Evolutionary conservation across 2,888 invertebrate species (phyloP), one percentile per base, ranked within the genome.

Genomic region (Chymomyza procnemis): DNA sequence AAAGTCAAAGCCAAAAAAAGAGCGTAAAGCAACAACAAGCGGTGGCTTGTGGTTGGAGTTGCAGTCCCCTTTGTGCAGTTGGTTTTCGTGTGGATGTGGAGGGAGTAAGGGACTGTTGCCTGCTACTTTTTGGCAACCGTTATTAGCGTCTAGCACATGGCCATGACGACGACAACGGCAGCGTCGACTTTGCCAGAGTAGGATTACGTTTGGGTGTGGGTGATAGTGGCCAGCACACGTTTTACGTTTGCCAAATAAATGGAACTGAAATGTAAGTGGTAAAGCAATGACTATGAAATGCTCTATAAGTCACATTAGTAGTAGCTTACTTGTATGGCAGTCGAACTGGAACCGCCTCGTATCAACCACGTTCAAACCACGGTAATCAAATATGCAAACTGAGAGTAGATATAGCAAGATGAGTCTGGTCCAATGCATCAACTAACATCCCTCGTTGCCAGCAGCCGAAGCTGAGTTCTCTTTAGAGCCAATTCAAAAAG

Each of bases 221-320:
- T 18, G 22, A 18, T 18, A 54, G 41, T 52, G 61, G 76, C 71
- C 76, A 85, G 60, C 54, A 60, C 58, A 26, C 34, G 62, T 57
- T 56, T 67, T 80, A 83, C 84, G 86, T 83, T 76, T 73, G 73
- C 78, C 84, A 84, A 86, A 81, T 86, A 86, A 86, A 81, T 73
- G 73, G 74, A 86, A 3, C 34, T 41, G 34, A 41, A 41, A 41
- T 41, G 12, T 9, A 41, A 41, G 0, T 12, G 12, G 3, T 12
- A 41, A 14, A 12, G 12, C 9, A 5, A 3, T 2, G 34, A 41
- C 1, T 41, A 3, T 41, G 34, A 41, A 1, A 41, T 41, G 1
- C 34, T 12, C 34, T 41, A n/a, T n/a, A n/a, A n/a, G n/a, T n/a
- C n/a, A n/a, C n/a, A n/a, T n/a, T n/a, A n/a, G n/a, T n/a, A n/a